phyloP scores from a whole-genome alignment of 2,797 vertebrate species.

The Vespertilio murinus region DNA sequence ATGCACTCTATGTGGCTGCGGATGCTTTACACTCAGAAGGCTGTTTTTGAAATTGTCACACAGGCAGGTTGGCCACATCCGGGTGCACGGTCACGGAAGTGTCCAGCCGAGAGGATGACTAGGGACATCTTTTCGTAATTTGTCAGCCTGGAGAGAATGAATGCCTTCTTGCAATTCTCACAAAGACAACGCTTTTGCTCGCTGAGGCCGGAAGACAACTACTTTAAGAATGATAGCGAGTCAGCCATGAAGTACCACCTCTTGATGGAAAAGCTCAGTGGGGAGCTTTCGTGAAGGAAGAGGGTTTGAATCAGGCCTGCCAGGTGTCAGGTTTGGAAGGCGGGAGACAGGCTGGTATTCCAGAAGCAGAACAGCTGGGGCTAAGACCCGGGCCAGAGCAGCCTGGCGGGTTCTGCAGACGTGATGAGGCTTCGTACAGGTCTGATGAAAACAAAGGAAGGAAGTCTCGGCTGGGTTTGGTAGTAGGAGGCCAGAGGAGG shows the following conservation, averaged over 20 bases:
- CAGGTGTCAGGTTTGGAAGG: neutral
- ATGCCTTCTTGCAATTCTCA: slow-evolving; percentile 41
- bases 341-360: neutral
- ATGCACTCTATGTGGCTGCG: neutral
- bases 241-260: slow-evolving; percentile 34
- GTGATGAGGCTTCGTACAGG: neutral
- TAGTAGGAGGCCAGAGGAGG: neutral
- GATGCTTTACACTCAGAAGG: neutral
- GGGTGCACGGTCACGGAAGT: neutral
- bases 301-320: neutral
- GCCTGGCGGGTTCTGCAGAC: neutral
- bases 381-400: neutral
- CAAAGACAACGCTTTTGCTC: neutral
- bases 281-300: neutral
- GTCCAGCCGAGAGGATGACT: neutral
- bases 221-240: slow-evolving; percentile 33
- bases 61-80: neutral
- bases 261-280: slow-evolving; percentile 49
- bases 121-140: neutral
- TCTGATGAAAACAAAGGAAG: neutral
- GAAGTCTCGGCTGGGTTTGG: neutral
- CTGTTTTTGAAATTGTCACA: neutral
- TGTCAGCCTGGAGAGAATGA: neutral
- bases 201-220: neutral
- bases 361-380: slow-evolving; percentile 1